These are phyloP conservation scores for Halichoeres trimaculatus DNA, from an alignment of 2,113 vertebrate species.

Conservation along the genomic window DNA sequence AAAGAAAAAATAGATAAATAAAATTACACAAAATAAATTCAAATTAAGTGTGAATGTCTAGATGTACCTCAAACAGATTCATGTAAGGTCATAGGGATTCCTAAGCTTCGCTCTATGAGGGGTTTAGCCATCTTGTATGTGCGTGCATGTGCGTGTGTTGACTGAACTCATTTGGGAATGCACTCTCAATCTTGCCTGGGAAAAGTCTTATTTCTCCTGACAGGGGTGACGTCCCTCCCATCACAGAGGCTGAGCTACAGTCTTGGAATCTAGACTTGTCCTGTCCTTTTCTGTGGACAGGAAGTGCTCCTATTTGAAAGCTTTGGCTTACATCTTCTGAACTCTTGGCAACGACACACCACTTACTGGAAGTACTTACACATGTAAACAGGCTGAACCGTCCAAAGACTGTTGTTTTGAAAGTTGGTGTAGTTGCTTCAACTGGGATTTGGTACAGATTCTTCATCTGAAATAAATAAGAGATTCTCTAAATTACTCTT, in stretches of 20 bases:
- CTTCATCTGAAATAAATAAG: too few species aligned
- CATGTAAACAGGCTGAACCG: background rate
- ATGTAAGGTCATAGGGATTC: background rate
- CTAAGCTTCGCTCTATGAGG: background rate
- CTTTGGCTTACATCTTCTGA: background rate
- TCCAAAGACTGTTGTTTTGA: background rate
- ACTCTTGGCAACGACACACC: background rate
- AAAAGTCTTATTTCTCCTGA: conserved; percentile 20
- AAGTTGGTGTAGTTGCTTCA: background rate
- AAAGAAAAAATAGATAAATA: too few species aligned
- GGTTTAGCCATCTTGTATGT: background rate
- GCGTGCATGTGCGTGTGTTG: background rate
- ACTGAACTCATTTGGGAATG: background rate
- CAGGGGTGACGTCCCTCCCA: conserved; percentile 16
- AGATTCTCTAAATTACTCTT: too few species aligned
- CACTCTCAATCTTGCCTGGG: conserved; percentile 15
- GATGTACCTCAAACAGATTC: background rate
- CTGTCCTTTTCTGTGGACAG: conserved; percentile 24
- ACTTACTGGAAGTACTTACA: background rate
- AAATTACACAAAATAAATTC: too few species aligned
- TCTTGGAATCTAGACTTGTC: conserved; percentile 22
- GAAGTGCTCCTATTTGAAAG: conserved; percentile 25
- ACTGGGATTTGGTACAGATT: background rate
- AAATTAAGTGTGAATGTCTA: background rate
- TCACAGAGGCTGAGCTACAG: conserved; percentile 8